Evolutionary conservation across 2,113 vertebrate genomes (phyloP), one percentile per base, ranked within the genome.

Genomic region (Sigmodon hispidus): DNA sequence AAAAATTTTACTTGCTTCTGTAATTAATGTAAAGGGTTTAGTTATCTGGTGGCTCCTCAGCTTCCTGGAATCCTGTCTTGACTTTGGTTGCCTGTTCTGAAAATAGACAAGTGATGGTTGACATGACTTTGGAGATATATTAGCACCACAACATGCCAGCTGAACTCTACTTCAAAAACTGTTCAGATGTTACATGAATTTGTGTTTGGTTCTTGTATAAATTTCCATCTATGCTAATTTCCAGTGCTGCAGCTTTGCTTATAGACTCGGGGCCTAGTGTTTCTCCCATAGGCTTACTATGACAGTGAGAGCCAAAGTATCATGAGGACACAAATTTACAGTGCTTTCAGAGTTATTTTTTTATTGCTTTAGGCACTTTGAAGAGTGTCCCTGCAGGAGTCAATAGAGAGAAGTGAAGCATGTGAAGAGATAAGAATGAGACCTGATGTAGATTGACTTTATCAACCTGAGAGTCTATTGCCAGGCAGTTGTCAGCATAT

Each of bases 101-200:
- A 91, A 94, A 67, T 61, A 94, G 50, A 63, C 13, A 77, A 59
- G n/a, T 93, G n/a, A 57, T 89, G 40, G 55, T 91, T 75, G 52
- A 10, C 8, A 84, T 55, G 88, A n/a, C 11, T 24, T 73, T 94
- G 15, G 89, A 76, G 61, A 16, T 84, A 40, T 87, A 81, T 92
- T 61, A 85, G 76, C 61, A 61, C 22, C 79, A 15, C 79, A 43
- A 59, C 79, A 40, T 36, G 19, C 50, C 50, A n/a, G 36, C 34
- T 70, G 70, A 93, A 88, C 81, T 59, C 40, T 70, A 40, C n/a
- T 63, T 65, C 85, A 92, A 57, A 43, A 81, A 81, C 36, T 84
- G 21, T 80, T 84, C 5, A 1, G 40, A 61, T 43, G 29, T 90
- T 83, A 95, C 90, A 75, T 89, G 52, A 84, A 73, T 52, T 87